Percentiles rank a stretch among this genome's conserved stretches.
Conservation (phyloP, 1,140 invertebrate genomes). For the Leptopilina clavipes region DNA sequence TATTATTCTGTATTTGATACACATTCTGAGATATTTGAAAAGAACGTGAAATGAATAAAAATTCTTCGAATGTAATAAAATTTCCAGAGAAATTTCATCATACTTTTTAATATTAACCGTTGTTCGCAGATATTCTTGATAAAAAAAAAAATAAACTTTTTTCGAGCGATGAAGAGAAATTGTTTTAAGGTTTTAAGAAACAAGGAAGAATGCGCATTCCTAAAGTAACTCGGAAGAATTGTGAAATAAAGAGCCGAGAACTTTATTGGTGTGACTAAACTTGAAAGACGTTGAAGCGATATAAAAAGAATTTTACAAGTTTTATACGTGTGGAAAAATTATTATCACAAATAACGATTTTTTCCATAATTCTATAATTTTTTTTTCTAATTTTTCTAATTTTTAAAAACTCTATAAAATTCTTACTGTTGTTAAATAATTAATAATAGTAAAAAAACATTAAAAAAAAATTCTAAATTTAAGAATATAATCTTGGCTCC, state of each 20-base stretch:
- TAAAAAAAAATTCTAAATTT: too few relatives aligned
- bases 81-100: neutral
- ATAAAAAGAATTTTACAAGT: neutral
- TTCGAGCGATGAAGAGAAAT: neutral
- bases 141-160: neutral
- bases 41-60: neutral
- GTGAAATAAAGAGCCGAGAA: neutral
- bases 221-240: neutral
- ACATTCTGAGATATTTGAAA: neutral
- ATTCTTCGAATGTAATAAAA: constrained; percentile 6
- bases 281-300: neutral
- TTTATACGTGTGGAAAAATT: neutral
- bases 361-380: too few relatives aligned
- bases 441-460: too few relatives aligned
- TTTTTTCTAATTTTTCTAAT: too few relatives aligned
- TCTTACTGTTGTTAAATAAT: too few relatives aligned
- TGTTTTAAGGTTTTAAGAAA: neutral
- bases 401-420: too few relatives aligned
- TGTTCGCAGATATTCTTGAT: neutral
- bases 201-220: neutral
- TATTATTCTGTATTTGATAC: neutral
- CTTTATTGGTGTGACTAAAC: neutral
- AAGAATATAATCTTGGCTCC: too few relatives aligned
- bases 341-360: too few relatives aligned
- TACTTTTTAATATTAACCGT: constrained; percentile 30